Base-by-base conservation (phyloP, 2,113 vertebrate genomes). In the Phalacrocorax brasilianus region DNA sequence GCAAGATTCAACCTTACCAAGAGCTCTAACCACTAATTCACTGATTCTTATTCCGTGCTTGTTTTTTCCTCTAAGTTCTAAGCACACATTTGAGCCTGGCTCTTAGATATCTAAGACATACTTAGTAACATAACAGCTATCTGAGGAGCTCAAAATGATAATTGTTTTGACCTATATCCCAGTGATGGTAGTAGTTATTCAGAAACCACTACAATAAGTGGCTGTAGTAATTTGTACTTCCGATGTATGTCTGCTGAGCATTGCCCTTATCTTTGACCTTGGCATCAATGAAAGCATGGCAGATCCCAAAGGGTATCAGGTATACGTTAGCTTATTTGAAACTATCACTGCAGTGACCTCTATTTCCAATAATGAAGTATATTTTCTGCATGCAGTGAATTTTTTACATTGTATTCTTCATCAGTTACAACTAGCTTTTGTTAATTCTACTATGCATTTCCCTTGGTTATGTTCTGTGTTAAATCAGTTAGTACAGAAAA, bases 251-350 rank as follows among this genome's bases (percentile, higher is more conserved):
- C 65, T 89, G 47, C 81, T 67, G 58, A 81, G 56, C 62, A 59
- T 4, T 85, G 70, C 42, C 47, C 56, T 94, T 85, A 44, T 89
- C 68, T 95, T 56, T 94, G 81, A 96, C 84, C 84, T 58, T 91
- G 59, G 17, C 72, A 84, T 44, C 63, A 86, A 5, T 77, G 63
- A 86, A 68, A 85, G 27, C 45, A 22, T n/a, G 33, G 70, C 27
- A 65, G 30, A 79, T 44, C 83, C n/a, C 81, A 75, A 38, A 89
- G 47, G 70, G 62, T 89, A 81, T 63, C 70, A 77, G 38, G 18
- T 32, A 55, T 16, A 50, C 35, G 66, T 78, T 59, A 87, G 13
- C 52, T 89, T 61, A 30, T 45, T 88, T 47, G 45, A 92, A 88
- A 70, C 91, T 74, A 81, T 58, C 78, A 55, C 47, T 95, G 21